phyloP scores from a whole-genome alignment of 1,140 invertebrate species.

The Drosophila sproati region DNA sequence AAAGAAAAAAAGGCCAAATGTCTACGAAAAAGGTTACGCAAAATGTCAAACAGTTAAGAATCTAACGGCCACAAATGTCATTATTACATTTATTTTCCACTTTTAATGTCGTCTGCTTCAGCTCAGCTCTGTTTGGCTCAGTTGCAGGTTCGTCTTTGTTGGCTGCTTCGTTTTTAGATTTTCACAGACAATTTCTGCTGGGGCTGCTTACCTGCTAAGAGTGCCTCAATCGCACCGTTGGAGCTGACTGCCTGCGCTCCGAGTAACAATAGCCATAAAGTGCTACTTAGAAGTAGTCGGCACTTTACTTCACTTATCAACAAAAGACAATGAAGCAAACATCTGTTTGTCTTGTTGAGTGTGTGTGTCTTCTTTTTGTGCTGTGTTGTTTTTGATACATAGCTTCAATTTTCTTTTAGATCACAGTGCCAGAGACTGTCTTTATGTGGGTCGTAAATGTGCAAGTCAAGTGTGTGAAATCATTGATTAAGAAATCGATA shows the following conservation, averaged over 20 bases:
- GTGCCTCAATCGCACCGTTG: neutral
- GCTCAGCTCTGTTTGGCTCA: conserved; percentile 46
- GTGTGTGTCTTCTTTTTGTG: neutral
- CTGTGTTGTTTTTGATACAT: conserved; percentile 18
- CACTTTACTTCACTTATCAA: conserved; percentile 20
- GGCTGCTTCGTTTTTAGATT: conserved; percentile 46
- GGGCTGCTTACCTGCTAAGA: conserved; percentile 31
- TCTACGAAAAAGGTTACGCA: conserved; percentile 83
- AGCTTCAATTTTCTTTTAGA: conserved; percentile 27
- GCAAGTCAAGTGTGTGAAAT: neutral
- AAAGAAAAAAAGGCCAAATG: conserved; percentile 74
- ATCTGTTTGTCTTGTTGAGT: neutral
- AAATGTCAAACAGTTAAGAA: conserved; percentile 85
- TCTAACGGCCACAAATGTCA: conserved; percentile 83
- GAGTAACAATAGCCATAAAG: conserved; percentile 46
- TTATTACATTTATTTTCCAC: conserved; percentile 80
- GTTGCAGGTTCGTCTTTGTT: conserved; percentile 31
- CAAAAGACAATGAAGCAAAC: neutral
- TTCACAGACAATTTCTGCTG: conserved; percentile 64
- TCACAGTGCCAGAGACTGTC: conserved; percentile 16
- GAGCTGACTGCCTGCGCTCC: neutral
- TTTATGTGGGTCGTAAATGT: conserved; percentile 30
- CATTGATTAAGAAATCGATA: neutral
- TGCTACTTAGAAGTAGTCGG: conserved; percentile 40
- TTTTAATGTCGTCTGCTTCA: conserved; percentile 75